Conservation (phyloP, 2,113 vertebrate species). For the Forbesichthys papilliferus region DNA sequence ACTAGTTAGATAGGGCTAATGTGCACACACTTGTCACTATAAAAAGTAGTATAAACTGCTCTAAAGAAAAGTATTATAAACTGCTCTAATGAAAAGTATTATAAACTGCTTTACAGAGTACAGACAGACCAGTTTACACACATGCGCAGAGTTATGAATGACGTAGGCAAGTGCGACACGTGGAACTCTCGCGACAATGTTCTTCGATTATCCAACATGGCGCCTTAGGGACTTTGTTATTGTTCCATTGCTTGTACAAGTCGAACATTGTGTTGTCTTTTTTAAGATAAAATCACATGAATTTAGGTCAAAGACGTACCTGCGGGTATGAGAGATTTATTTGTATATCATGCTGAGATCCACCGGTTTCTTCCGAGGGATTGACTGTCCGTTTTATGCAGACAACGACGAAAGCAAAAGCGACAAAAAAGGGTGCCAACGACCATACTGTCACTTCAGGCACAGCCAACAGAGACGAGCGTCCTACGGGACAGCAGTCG, state of each 20-base stretch:
- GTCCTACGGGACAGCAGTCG: constrained; percentile 63
- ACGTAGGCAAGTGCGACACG: constrained; percentile 45
- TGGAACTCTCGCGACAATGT: constrained; percentile 38
- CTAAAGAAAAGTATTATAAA: no score
- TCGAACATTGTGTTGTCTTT: constrained; percentile 4
- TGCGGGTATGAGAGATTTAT: constrained; percentile 68
- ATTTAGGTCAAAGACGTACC: constrained; percentile 1
- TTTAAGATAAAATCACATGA: constrained; percentile 14
- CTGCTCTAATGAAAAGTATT: no score
- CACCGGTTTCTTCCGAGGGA: constrained; percentile 91
- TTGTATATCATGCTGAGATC: constrained; percentile 83
- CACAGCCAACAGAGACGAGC: constrained; percentile 78
- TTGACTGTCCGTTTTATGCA: constrained; percentile 88
- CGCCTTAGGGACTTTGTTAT: constrained; percentile 74
- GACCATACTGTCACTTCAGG: constrained; percentile 94
- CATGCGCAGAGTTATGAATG: neutral
- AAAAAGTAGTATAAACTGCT: no score
- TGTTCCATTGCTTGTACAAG: constrained; percentile 56
- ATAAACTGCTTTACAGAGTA: no score
- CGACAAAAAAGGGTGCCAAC: constrained; percentile 71
- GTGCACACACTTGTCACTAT: no score
- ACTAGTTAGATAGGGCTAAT: no score
- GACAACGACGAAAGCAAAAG: constrained; percentile 66
- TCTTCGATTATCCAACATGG: constrained; percentile 71
- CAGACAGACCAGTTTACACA: neutral